Evolutionary conservation across 1,140 invertebrate species (phyloP).

Genomic region (Dysdera silvatica): DNA sequence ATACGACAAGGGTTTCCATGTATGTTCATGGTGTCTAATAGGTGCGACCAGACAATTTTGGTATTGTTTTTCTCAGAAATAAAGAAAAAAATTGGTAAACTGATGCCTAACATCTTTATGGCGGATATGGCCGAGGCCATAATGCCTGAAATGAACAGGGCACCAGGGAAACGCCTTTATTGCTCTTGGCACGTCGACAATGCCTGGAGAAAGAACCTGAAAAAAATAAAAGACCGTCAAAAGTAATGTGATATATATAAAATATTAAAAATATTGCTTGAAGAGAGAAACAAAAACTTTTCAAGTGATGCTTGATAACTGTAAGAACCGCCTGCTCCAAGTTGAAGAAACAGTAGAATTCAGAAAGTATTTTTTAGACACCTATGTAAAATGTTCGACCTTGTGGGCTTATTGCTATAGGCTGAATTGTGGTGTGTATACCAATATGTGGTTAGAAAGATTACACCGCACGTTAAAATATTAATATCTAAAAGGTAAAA

Average conservation of each 20-base stretch:
- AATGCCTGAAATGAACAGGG: no score
- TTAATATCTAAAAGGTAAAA: slow-evolving; percentile 6
- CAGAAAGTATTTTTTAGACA: neutral
- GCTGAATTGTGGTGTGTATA: neutral
- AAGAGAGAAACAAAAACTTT: neutral
- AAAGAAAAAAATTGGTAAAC: neutral
- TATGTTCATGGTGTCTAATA: neutral
- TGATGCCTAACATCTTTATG: slow-evolving; percentile 1
- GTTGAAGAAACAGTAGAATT: neutral
- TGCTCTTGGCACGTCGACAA: slow-evolving; percentile 12
- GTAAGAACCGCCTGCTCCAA: neutral
- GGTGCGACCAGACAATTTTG: neutral
- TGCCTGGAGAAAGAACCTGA: slow-evolving; percentile 5
- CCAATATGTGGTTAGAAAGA: slow-evolving; percentile 5
- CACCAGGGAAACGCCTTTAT: neutral
- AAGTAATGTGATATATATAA: neutral
- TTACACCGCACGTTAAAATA: slow-evolving; percentile 7
- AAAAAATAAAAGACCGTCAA: neutral
- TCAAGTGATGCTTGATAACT: neutral
- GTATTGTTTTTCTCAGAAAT: neutral
- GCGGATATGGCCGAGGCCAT: slow-evolving; percentile 12
- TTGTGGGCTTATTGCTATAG: slow-evolving; percentile 4
- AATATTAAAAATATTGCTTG: neutral
- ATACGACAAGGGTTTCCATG: slow-evolving; percentile 3
- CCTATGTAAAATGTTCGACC: neutral